Evolutionary conservation across 2,888 invertebrate species (phyloP).

Genomic region (Lomographa bimaculata): DNA sequence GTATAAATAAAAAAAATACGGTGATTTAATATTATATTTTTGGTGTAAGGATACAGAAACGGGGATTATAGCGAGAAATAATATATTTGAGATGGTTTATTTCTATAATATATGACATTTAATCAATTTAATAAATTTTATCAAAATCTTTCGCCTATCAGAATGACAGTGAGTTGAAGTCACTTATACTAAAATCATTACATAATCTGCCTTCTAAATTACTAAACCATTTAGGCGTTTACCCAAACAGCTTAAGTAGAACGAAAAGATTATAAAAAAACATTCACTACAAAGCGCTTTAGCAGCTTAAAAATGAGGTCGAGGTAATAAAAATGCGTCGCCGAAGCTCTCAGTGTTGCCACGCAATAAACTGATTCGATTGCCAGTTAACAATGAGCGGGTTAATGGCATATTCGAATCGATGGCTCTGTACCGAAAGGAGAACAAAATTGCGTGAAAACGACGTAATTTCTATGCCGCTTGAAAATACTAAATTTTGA

Average conservation of each 20-base stretch:
- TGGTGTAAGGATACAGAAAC: no score
- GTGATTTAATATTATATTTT: no score
- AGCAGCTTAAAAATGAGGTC: slow-evolving; percentile 52
- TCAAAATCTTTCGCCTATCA: no score
- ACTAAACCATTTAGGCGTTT: slow-evolving; percentile 34
- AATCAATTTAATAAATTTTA: no score
- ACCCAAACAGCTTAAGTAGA: slow-evolving; percentile 26
- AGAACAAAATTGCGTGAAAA: slow-evolving; percentile 15
- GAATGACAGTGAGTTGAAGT: no score
- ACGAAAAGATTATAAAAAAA: slow-evolving; percentile 48
- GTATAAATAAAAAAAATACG: no score
- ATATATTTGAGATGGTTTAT: no score
- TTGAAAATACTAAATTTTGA: neutral
- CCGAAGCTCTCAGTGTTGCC: slow-evolving; percentile 24
- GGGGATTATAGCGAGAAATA: no score
- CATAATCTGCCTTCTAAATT: slow-evolving; percentile 14
- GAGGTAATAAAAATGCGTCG: slow-evolving; percentile 55
- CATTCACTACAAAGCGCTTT: slow-evolving; percentile 53
- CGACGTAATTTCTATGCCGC: neutral
- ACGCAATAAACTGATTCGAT: slow-evolving; percentile 36
- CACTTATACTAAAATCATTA: no score
- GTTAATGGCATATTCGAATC: slow-evolving; percentile 32
- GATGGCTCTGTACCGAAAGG: slow-evolving; percentile 16
- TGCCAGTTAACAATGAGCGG: slow-evolving; percentile 33
- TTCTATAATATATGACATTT: no score